phyloP scores from a whole-genome alignment of 2,797 vertebrate genomes.

The Luscinia luscinia region DNA sequence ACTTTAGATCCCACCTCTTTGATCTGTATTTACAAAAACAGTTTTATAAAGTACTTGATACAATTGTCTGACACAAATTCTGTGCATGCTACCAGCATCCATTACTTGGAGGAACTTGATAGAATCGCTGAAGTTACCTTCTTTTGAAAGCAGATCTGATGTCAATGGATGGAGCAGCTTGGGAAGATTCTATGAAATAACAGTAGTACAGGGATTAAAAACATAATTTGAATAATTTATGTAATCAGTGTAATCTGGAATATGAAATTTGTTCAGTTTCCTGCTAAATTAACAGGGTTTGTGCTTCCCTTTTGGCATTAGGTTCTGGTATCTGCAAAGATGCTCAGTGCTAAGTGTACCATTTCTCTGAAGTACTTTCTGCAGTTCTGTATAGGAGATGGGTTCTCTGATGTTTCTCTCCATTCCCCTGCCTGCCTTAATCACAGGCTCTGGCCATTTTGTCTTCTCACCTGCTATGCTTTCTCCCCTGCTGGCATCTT shows the following conservation, averaged over 20 bases:
- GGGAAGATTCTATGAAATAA: conserved; percentile 74
- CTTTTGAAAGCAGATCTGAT: conserved; percentile 99
- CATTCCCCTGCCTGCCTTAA: background rate
- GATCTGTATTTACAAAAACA: background rate
- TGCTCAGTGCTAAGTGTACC: background rate
- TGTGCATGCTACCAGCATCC: background rate
- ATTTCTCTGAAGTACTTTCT: background rate
- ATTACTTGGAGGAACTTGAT: background rate
- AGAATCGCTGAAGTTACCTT: conserved; percentile 85
- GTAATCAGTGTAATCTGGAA: background rate
- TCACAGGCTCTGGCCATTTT: background rate
- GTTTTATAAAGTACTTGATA: background rate
- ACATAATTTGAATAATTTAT: background rate
- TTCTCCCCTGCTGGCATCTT: background rate
- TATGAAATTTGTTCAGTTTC: background rate
- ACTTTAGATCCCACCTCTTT: background rate
- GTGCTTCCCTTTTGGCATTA: background rate
- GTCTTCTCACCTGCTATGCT: background rate
- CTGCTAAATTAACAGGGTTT: background rate
- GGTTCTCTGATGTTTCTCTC: background rate
- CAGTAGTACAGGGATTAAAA: conserved; percentile 36
- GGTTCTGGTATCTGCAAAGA: background rate
- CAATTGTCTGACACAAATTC: background rate
- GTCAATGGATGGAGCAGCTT: conserved; percentile 87
- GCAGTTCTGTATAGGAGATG: background rate